These are phyloP conservation scores for Aegotheles bennettii DNA, from an alignment of 2,113 vertebrate genomes.

Conservation along the genomic window DNA sequence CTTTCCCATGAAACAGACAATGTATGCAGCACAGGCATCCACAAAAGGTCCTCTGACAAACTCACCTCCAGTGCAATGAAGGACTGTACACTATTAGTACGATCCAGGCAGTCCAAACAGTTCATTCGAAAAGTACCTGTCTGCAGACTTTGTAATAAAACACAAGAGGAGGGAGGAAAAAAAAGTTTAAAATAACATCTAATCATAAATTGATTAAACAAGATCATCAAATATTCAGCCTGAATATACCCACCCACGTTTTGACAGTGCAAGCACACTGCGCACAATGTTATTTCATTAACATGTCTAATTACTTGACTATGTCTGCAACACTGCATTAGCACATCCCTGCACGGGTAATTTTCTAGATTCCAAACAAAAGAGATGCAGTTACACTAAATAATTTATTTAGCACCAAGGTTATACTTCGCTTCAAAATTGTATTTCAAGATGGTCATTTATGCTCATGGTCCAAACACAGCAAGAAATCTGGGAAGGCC, in stretches of 20 bases:
- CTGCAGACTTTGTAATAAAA: slow-evolving; percentile 70
- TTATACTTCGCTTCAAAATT: neutral
- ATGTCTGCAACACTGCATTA: neutral
- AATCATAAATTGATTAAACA: neutral
- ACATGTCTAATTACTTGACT: neutral
- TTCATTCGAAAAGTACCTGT: slow-evolving; percentile 78
- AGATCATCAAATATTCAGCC: neutral
- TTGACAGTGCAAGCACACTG: neutral
- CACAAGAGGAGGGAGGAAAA: neutral
- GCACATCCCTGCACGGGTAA: neutral
- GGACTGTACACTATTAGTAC: slow-evolving; percentile 75
- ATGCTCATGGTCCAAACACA: neutral
- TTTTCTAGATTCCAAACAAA: neutral
- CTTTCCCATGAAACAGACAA: neutral
- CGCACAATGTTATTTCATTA: neutral
- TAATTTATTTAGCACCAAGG: neutral
- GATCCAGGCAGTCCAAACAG: slow-evolving; percentile 79
- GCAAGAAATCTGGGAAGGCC: neutral
- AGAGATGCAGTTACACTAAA: neutral
- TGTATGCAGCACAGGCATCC: neutral
- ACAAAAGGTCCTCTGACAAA: neutral
- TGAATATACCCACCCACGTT: neutral
- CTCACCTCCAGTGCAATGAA: slow-evolving; percentile 78
- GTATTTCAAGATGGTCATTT: neutral
- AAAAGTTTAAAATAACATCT: slow-evolving; percentile 23